Conservation (phyloP, 1,140 invertebrate species). For the Drosophila micromelanica region DNA sequence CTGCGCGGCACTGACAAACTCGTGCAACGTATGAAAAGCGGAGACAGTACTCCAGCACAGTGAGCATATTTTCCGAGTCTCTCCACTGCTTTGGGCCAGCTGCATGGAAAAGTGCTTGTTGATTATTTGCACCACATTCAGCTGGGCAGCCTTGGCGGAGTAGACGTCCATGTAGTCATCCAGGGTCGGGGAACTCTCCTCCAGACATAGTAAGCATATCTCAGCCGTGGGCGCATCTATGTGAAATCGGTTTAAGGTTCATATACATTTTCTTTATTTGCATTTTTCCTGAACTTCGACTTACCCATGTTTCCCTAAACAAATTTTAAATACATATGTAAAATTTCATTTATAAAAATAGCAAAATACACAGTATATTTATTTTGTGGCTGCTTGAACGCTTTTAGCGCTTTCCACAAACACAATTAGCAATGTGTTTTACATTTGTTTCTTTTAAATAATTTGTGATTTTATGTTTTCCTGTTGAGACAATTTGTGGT, state of each 20-base stretch:
- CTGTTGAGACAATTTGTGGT: conserved; percentile 41
- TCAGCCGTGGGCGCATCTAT: conserved; percentile 25
- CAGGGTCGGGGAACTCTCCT: conserved; percentile 46
- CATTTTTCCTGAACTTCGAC: background rate
- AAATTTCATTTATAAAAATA: conserved; percentile 18
- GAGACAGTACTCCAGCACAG: conserved; percentile 70
- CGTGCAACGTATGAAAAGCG: conserved; percentile 69
- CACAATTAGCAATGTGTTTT: conserved; percentile 3
- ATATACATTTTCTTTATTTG: background rate
- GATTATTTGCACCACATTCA: conserved; percentile 57
- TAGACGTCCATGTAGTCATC: conserved; percentile 52
- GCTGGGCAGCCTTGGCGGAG: conserved; percentile 36
- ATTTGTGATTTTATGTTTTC: conserved; percentile 44
- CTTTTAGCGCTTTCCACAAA: background rate
- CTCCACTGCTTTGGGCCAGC: conserved; percentile 33
- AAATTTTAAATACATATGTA: conserved; percentile 29
- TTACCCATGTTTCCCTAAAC: conserved; percentile 41
- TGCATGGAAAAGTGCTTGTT: conserved; percentile 60
- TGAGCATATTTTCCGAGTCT: conserved; percentile 54
- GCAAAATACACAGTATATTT: background rate
- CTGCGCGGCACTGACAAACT: conserved; percentile 69
- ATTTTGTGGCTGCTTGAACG: background rate
- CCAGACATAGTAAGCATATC: conserved; percentile 63
- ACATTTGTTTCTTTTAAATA: conserved; percentile 34
- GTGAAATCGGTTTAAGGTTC: conserved; percentile 2